phyloP scores from a whole-genome alignment of 2,888 invertebrate genomes.

The Mesochorus sp. region DNA sequence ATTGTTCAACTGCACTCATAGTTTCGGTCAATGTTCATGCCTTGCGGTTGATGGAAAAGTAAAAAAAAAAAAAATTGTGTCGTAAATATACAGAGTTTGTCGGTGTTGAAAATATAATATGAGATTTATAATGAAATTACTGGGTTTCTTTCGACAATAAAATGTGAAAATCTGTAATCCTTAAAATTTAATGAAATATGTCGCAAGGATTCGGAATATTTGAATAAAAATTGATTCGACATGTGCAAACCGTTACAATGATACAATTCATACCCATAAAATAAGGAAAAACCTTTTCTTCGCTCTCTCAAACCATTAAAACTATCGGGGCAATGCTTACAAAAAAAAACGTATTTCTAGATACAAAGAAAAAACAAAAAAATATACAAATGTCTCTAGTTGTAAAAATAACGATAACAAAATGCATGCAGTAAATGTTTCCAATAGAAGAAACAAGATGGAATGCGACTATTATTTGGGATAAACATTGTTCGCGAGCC shows the following conservation, averaged over 20 bases:
- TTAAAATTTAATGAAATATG: not conserved
- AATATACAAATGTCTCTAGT: constrained; percentile 63
- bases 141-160: not conserved
- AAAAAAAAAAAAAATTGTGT: constrained; percentile 20
- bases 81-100: constrained; percentile 20
- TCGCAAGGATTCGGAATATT: not conserved
- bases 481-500: not conserved
- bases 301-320: constrained; percentile 28
- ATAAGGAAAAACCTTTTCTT: not conserved
- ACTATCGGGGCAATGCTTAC: constrained; percentile 22
- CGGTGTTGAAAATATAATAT: constrained; percentile 31
- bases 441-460: not conserved
- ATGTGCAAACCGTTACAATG: not conserved
- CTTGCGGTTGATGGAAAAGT: constrained; percentile 8
- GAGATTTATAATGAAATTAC: constrained; percentile 22
- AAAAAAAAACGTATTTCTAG: constrained; percentile 43
- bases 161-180: no score
- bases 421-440: constrained; percentile 30
- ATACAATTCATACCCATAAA: constrained; percentile 7
- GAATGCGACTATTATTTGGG: constrained; percentile 17
- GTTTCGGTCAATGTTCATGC: constrained; percentile 14
- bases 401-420: constrained; percentile 54
- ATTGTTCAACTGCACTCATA: constrained; percentile 32
- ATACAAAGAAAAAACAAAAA: constrained; percentile 45
- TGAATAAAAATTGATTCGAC: not conserved